Percentiles rank a stretch among this genome's conserved stretches.
Conservation (phyloP, 2,888 invertebrate species). For the Epinotia nisella region DNA sequence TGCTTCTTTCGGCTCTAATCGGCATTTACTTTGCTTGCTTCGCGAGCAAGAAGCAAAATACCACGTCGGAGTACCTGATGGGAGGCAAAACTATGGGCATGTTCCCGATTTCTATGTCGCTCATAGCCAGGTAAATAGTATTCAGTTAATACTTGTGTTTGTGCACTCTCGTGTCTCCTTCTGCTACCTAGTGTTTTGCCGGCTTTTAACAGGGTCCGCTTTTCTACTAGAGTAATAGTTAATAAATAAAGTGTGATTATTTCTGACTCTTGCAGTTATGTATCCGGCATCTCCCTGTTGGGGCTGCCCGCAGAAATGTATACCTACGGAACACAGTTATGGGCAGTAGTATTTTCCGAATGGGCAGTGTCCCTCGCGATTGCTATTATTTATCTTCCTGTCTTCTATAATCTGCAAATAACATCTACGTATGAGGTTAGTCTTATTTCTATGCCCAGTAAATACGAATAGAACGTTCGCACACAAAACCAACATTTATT, state of each 20-base stretch:
- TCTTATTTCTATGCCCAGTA: background rate
- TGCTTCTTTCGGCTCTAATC: conserved; percentile 86
- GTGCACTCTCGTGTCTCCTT: background rate
- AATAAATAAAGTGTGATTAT: background rate
- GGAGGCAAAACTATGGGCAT: conserved; percentile 92
- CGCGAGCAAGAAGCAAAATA: conserved; percentile 87
- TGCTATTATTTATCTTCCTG: conserved; percentile 87
- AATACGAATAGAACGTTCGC: background rate
- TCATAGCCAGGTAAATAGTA: conserved; percentile 88
- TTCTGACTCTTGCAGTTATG: conserved; percentile 84
- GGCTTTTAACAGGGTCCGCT: too few relatives aligned
- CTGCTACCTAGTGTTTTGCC: too few relatives aligned
- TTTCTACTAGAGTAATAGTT: too few relatives aligned
- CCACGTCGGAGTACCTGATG: conserved; percentile 89
- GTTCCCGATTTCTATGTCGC: conserved; percentile 90
- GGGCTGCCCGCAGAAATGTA: conserved; percentile 91
- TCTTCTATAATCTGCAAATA: conserved; percentile 89
- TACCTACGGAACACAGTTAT: conserved; percentile 89
- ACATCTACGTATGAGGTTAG: conserved; percentile 90
- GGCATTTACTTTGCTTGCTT: conserved; percentile 90
- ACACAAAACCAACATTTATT: background rate
- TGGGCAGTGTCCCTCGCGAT: conserved; percentile 87
- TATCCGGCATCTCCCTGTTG: conserved; percentile 89
- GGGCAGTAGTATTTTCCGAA: conserved; percentile 87
- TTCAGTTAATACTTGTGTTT: background rate